Evolutionary conservation across 2,113 vertebrate species (phyloP).

Genomic region (Prionailurus bengalensis): DNA sequence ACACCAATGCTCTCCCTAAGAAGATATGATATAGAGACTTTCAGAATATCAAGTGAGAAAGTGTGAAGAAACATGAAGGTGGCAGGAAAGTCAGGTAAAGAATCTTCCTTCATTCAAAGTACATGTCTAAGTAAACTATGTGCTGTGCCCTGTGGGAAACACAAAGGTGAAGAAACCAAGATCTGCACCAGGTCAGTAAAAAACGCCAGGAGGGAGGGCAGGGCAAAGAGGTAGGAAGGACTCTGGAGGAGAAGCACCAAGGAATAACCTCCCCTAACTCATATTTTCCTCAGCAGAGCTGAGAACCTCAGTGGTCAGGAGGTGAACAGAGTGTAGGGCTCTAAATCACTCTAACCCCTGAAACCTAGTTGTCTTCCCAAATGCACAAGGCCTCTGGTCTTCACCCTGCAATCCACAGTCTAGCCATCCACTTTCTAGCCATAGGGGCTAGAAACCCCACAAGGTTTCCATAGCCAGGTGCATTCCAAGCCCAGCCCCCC

Average conservation of each 20-base stretch:
- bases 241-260: background rate
- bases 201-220: background rate
- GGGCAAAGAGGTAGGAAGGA: background rate
- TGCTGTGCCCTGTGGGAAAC: background rate
- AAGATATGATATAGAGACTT: background rate
- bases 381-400: background rate
- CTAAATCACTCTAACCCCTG: background rate
- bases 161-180: background rate
- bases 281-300: background rate
- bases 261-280: background rate
- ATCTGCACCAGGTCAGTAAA: too few species aligned
- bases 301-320: background rate
- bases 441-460: background rate
- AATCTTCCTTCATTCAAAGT: background rate
- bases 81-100: background rate
- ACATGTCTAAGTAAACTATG: background rate
- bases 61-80: background rate
- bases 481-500: background rate
- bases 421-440: background rate
- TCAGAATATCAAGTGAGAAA: constrained; percentile 11
- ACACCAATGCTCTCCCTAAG: background rate
- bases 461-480: background rate
- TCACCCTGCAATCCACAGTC: background rate
- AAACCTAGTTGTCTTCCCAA: background rate
- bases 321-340: background rate